Evolutionary conservation across 2,888 invertebrate species (phyloP), one percentile per base, ranked within the genome.

Genomic region (Unio pictorum): DNA sequence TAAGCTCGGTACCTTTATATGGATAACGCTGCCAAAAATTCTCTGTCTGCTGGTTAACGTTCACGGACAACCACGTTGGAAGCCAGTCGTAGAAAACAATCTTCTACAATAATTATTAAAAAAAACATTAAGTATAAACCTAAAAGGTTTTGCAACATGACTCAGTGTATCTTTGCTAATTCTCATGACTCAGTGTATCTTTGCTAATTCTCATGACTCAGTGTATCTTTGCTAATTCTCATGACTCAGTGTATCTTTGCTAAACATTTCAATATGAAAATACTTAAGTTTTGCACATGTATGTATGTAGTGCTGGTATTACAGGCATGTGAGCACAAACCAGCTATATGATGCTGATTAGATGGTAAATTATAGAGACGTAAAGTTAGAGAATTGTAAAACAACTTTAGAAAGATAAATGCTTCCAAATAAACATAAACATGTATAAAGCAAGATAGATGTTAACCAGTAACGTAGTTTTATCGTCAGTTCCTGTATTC

Each of bases 21-120:
- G 71, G 73, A 64, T 69, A 73, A 55, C 64, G 55, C 28, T 26
- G 17, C 23, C 61, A 66, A 57, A 77, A 77, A 30, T 64, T 66
- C 15, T 34, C 66, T 45, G 69, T 34, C 6, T 67, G n/a, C 23
- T 71, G 60, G 55, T 69, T 69, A 8, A 95, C 84, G 70, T 66
- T 75, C 45, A 45, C 45, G 3, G 45, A 45, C 74, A 98, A 91
- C 84, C 99, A 95, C 0, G 95, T 94, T 20, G 99, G 98, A 70
- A 99, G 92, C 91, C 98, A 99, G 89, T 99, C 99, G 90, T 99
- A 97, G 74, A 95, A 92, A 72, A 98, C 95, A 69, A 99, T 94
- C 89, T 97, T 99, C 95, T 99, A 92, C 4, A 92, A 92, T 20
- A 59, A 28, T 20, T 30, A 20, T 57, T 23, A 23, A 23, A 17